Evolutionary conservation across 2,797 vertebrate genomes (phyloP).

Genomic region (Distichodus sexfasciatus): DNA sequence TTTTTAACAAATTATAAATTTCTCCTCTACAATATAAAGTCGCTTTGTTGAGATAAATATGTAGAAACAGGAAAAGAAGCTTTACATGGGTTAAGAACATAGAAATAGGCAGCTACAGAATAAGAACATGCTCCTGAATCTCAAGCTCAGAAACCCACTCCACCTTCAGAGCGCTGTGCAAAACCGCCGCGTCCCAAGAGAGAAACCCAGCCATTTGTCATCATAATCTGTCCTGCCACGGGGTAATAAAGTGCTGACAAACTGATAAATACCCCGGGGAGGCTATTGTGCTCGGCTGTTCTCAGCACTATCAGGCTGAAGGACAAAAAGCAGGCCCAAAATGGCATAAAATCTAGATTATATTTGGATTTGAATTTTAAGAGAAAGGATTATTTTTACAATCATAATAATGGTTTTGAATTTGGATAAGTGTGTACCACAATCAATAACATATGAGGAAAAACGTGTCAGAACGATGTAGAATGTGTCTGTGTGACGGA

Average conservation of each 20-base stretch:
- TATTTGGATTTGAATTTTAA: no score
- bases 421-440: background rate
- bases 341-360: background rate
- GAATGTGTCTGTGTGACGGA: background rate
- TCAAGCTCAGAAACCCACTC: conserved; percentile 33
- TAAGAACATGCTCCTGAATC: conserved; percentile 10
- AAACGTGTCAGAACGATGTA: no score
- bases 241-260: conserved; percentile 55
- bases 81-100: background rate
- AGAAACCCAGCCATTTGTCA: conserved; percentile 50
- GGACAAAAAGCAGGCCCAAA: background rate
- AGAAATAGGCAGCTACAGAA: background rate
- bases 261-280: conserved; percentile 45
- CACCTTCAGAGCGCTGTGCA: background rate
- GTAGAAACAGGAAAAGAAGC: background rate
- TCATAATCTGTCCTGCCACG: conserved; percentile 52
- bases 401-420: no score
- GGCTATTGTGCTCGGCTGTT: conserved; percentile 1
- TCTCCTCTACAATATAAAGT: no score
- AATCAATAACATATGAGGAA: no score
- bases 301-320: conserved; percentile 13
- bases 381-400: no score
- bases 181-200: background rate
- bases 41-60: no score
- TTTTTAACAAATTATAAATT: no score